A percentile compares a stretch with the other conserved stretches of the same genome.
Evolutionary conservation across 1,140 invertebrate species (phyloP).

Genomic region (Limonius californicus): DNA sequence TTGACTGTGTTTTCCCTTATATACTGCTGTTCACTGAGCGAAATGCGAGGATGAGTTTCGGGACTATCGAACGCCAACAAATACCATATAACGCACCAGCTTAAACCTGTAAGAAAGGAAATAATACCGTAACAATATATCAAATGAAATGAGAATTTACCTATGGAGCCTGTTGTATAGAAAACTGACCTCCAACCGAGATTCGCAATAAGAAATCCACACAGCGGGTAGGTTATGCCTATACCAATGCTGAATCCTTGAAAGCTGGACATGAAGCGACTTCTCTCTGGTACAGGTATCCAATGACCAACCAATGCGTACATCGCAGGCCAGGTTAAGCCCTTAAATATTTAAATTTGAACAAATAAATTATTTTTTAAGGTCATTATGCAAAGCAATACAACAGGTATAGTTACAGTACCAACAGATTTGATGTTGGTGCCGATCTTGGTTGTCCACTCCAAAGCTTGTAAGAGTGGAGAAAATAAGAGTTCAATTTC

Average conservation of each 20-base stretch:
- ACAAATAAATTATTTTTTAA: no score
- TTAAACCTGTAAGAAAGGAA: constrained; percentile 19
- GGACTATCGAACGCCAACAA: constrained; percentile 72
- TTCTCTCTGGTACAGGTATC: constrained; percentile 75
- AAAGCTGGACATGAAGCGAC: constrained; percentile 72
- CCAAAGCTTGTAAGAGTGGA: no score
- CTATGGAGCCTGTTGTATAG: constrained; percentile 68
- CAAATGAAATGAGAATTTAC: constrained; percentile 32
- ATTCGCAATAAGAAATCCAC: constrained; percentile 64
- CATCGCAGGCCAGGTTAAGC: constrained; percentile 83
- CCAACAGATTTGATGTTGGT: no score
- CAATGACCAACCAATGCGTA: constrained; percentile 80
- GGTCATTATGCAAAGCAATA: no score
- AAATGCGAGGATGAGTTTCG: constrained; percentile 69
- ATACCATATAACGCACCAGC: constrained; percentile 67
- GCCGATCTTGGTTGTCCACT: no score
- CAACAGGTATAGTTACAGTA: no score
- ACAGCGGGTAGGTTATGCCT: constrained; percentile 65
- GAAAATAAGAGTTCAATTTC: no score
- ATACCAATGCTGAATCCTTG: constrained; percentile 74
- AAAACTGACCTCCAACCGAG: constrained; percentile 66
- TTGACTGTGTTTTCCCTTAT: constrained; percentile 61
- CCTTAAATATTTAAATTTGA: no score
- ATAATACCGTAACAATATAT: not conserved
- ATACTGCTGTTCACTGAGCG: constrained; percentile 62